These are phyloP conservation scores for Onychomys torridus DNA, from an alignment of 2,797 vertebrate species.

Conservation along the genomic window DNA sequence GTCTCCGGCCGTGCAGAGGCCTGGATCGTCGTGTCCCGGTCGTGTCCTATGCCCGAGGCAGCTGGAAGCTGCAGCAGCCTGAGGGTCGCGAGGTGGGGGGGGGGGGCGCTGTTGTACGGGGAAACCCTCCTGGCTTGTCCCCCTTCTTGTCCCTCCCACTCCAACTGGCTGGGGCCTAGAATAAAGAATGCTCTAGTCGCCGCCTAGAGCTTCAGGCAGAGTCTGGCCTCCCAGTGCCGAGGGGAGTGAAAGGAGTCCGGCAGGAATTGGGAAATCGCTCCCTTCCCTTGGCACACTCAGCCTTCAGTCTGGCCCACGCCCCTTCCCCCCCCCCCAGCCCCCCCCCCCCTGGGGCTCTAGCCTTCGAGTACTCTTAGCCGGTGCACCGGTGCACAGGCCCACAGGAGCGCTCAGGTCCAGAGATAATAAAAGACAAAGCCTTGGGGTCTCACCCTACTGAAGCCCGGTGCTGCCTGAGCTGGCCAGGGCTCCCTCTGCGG, in stretches of 20 bases:
- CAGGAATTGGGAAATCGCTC: not conserved
- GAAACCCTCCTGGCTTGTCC: not conserved
- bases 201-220: conserved; percentile 21
- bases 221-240: not conserved
- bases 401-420: not conserved
- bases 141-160: not conserved
- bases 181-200: not conserved
- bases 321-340: not conserved
- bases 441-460: not conserved
- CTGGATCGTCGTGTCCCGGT: not conserved
- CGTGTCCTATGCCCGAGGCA: not conserved
- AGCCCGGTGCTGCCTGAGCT: rapidly evolving
- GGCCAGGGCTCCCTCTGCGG: not conserved
- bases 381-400: not conserved
- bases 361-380: not conserved
- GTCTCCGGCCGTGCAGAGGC: not conserved
- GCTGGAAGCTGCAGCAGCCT: not conserved
- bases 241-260: not conserved
- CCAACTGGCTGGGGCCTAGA: not conserved
- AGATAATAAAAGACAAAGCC: not conserved
- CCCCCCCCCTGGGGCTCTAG: not conserved
- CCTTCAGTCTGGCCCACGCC: not conserved
- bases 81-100: not conserved
- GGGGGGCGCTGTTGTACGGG: conserved; percentile 35
- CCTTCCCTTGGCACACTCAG: rapidly evolving